These are phyloP conservation scores for Crotalus adamanteus DNA, from an alignment of 2,797 vertebrate genomes.

Conservation along the genomic window DNA sequence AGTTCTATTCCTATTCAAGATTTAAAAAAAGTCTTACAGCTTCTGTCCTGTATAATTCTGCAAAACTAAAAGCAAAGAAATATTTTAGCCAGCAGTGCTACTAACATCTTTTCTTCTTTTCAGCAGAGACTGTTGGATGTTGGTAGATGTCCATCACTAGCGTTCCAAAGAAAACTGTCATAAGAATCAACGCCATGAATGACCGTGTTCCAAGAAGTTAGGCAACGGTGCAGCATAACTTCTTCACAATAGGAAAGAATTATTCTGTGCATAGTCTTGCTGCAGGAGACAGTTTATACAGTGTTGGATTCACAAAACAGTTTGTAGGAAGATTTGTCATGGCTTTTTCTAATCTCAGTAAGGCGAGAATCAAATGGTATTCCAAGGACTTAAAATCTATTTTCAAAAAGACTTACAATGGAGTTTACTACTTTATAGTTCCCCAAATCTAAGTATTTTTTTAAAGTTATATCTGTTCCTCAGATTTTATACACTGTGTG, in stretches of 20 bases:
- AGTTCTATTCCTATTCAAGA: neutral
- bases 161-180: neutral
- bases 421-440: neutral
- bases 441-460: neutral
- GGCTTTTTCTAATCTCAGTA: neutral
- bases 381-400: neutral
- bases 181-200: neutral
- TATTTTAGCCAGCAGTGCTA: no score
- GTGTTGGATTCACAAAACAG: neutral
- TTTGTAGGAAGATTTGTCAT: neutral
- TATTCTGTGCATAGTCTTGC: neutral
- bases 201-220: neutral
- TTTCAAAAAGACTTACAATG: neutral
- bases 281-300: neutral
- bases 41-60: neutral
- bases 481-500: neutral
- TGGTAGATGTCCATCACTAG: neutral
- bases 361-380: neutral
- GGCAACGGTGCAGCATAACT: no score
- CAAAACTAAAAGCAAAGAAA: neutral
- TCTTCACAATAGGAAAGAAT: neutral
- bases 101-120: neutral
- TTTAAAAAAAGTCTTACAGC: neutral
- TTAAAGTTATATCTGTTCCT: neutral
- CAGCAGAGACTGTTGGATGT: neutral